Evolutionary conservation across 2,888 invertebrate species (phyloP).

Genomic region (Allacma fusca): DNA sequence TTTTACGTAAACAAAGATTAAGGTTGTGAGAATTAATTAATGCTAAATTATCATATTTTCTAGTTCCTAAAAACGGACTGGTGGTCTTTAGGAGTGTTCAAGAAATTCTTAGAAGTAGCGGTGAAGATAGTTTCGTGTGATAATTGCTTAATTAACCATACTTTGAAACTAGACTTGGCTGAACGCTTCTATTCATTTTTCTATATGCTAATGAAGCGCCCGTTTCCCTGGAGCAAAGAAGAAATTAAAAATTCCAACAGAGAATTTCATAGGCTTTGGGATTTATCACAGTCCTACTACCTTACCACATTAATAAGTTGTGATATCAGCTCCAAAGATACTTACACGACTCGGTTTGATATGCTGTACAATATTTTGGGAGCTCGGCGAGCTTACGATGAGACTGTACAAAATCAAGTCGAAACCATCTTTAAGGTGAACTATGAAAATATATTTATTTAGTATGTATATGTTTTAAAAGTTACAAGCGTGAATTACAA

Average conservation of each 20-base stretch:
- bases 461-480: too few relatives aligned
- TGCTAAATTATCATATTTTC: too few relatives aligned
- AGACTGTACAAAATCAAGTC: background rate
- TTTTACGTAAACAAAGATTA: too few relatives aligned
- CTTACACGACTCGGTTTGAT: too few relatives aligned
- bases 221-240: conserved; percentile 48
- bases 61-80: too few relatives aligned
- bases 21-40: too few relatives aligned
- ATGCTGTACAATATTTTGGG: too few relatives aligned
- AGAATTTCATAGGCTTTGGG: conserved; percentile 51
- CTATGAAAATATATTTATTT: too few relatives aligned
- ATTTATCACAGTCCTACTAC: conserved; percentile 24
- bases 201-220: conserved; percentile 3
- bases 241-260: conserved; percentile 50
- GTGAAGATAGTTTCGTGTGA: background rate
- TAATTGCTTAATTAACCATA: background rate
- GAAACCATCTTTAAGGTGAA: too few relatives aligned
- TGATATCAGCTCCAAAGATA: too few relatives aligned
- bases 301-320: background rate
- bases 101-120: background rate
- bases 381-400: conserved; percentile 18
- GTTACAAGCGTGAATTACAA: too few relatives aligned
- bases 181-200: conserved; percentile 23
- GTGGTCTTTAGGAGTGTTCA: background rate
- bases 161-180: background rate